Conservation (phyloP, 1,140 invertebrate species). For the Drosophila repleta region DNA sequence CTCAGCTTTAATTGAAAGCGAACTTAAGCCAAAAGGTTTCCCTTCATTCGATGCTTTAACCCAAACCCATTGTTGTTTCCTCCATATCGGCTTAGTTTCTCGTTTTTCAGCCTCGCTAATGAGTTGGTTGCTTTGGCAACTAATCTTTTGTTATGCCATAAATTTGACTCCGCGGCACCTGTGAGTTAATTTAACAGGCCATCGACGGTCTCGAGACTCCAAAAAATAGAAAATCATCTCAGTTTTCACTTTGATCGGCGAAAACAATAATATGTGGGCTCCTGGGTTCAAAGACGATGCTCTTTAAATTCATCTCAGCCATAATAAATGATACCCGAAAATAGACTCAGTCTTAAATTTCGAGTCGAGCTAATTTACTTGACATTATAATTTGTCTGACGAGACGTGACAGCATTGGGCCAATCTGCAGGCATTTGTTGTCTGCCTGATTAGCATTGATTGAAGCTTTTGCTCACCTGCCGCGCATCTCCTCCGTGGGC, state of each 20-base stretch:
- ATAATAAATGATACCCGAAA: no score
- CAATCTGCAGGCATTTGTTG: constrained; percentile 59
- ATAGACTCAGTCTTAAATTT: background rate
- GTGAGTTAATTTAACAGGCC: background rate
- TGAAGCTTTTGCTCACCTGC: constrained; percentile 85
- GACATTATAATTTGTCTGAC: constrained; percentile 20
- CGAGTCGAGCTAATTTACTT: constrained; percentile 37
- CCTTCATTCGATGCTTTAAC: no score
- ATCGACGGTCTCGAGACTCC: background rate
- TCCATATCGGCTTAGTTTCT: background rate
- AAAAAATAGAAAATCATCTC: background rate
- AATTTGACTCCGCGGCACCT: background rate
- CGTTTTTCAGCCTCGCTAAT: constrained; percentile 1
- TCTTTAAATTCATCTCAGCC: no score
- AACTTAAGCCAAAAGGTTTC: no score
- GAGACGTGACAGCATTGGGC: constrained; percentile 42
- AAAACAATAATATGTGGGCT: background rate
- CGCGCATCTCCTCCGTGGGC: constrained; percentile 93
- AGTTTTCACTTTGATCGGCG: constrained; percentile 22
- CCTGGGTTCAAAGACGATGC: background rate
- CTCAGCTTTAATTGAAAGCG: background rate
- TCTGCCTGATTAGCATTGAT: constrained; percentile 45
- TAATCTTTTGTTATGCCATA: background rate
- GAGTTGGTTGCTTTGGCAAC: background rate
- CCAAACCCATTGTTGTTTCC: no score